Conservation (phyloP, 2,888 invertebrate genomes). For the Aphidoletes aphidimyza region DNA sequence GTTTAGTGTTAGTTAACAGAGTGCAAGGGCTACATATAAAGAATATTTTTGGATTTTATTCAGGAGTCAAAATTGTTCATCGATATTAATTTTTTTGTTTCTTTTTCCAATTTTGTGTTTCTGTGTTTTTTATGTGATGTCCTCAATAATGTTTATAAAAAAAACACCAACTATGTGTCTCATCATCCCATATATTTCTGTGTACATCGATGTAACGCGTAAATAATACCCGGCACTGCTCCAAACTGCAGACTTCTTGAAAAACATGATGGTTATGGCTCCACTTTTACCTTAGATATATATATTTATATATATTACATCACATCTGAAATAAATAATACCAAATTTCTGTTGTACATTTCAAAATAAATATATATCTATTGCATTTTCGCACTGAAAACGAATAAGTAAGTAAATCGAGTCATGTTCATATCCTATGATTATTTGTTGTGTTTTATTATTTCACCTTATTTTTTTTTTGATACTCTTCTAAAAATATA, state of each 20-base stretch:
- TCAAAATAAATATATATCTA: not conserved
- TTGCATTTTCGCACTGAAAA: not conserved
- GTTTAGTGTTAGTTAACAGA: too few species aligned
- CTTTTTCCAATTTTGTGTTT: conserved; percentile 16
- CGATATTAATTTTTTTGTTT: conserved; percentile 2
- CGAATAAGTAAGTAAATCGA: conserved; percentile 43
- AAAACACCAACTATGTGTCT: not conserved
- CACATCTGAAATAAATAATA: conserved; percentile 36
- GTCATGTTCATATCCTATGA: not conserved
- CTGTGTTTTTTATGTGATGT: not conserved
- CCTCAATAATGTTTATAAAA: not conserved
- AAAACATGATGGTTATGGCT: conserved; percentile 58
- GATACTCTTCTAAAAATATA: not conserved
- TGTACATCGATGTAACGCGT: too few species aligned
- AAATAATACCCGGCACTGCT: not conserved
- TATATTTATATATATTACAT: conserved; percentile 1
- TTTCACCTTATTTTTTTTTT: not conserved
- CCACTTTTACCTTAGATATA: conserved; percentile 55
- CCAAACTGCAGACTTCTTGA: conserved; percentile 57
- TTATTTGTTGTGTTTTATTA: not conserved
- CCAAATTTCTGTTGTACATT: conserved; percentile 29
- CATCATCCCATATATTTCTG: not conserved
- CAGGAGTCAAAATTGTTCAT: not conserved
- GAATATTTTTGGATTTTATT: not conserved
- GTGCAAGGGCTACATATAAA: too few species aligned